These are phyloP conservation scores for Meandrina meandrites DNA, from an alignment of 92 coral and sea anemone genomes.

Conservation along the genomic window DNA sequence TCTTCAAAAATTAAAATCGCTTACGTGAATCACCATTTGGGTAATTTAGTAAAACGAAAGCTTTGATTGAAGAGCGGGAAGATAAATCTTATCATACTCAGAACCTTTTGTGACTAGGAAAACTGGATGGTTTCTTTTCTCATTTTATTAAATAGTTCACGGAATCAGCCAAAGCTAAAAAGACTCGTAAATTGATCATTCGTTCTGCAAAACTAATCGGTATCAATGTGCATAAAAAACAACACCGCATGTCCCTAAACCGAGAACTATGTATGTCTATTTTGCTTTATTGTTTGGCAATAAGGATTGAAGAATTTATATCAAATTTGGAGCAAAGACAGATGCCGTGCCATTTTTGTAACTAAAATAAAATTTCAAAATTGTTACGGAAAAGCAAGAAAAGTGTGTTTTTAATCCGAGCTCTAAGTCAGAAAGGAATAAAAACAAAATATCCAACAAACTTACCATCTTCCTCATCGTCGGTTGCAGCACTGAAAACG, in stretches of 20 bases:
- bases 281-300: no score
- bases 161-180: not conserved
- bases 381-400: not conserved
- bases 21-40: not conserved
- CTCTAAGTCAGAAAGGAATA: not conserved
- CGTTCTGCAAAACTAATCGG: not conserved
- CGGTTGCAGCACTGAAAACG: constrained; percentile 16
- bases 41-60: not conserved
- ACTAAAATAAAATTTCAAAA: not conserved
- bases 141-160: not conserved
- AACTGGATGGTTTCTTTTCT: not conserved
- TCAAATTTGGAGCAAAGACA: not conserved
- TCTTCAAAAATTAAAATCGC: not conserved
- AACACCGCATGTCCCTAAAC: not conserved
- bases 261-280: not conserved
- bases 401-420: not conserved
- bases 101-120: not conserved
- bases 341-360: not conserved
- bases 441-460: not conserved
- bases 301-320: not conserved
- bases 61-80: not conserved
- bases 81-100: not conserved
- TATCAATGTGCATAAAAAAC: not conserved
- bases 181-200: not conserved
- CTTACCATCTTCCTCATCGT: constrained; percentile 34